These are phyloP conservation scores for Theocolax elegans DNA, from an alignment of 1,140 invertebrate species.

Conservation along the genomic window DNA sequence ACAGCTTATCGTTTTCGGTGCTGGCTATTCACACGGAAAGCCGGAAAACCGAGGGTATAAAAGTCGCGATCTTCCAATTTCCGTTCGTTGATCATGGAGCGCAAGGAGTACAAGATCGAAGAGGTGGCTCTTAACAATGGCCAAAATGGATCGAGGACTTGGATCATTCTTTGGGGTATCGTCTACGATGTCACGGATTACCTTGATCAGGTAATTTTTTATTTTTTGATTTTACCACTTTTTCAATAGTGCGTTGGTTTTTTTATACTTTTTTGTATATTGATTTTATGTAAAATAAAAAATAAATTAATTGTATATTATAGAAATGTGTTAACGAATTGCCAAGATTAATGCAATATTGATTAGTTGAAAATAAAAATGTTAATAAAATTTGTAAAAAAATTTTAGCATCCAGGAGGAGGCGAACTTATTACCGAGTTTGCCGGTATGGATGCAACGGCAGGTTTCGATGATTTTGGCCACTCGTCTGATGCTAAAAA, in stretches of 20 bases:
- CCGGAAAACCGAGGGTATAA: constrained; percentile 11
- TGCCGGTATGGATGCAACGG: constrained; percentile 74
- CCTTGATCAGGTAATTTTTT: constrained; percentile 68
- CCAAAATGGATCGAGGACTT: constrained; percentile 64
- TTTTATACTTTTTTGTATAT: too few species aligned
- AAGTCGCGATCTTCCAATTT: too few species aligned
- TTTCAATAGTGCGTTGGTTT: too few species aligned
- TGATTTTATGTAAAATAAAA: too few species aligned
- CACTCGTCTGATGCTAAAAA: constrained; percentile 73
- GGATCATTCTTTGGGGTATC: constrained; percentile 73
- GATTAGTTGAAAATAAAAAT: too few species aligned
- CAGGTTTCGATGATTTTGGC: constrained; percentile 73
- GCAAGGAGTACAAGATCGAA: constrained; percentile 54
- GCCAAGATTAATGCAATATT: too few species aligned
- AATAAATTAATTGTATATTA: too few species aligned
- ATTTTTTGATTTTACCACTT: too few species aligned
- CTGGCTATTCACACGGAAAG: not conserved
- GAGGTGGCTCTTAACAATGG: constrained; percentile 72
- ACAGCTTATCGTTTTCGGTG: too few species aligned
- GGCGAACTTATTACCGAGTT: constrained; percentile 71
- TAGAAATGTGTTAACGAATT: too few species aligned
- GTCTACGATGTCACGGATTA: constrained; percentile 77
- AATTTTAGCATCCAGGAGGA: constrained; percentile 75
- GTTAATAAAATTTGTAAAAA: too few species aligned
- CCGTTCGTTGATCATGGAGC: too few species aligned